A percentile compares a stretch with the other conserved stretches of the same genome.
phyloP scores from a whole-genome alignment of 2,113 vertebrate species.

The Larimichthys polyactis region DNA sequence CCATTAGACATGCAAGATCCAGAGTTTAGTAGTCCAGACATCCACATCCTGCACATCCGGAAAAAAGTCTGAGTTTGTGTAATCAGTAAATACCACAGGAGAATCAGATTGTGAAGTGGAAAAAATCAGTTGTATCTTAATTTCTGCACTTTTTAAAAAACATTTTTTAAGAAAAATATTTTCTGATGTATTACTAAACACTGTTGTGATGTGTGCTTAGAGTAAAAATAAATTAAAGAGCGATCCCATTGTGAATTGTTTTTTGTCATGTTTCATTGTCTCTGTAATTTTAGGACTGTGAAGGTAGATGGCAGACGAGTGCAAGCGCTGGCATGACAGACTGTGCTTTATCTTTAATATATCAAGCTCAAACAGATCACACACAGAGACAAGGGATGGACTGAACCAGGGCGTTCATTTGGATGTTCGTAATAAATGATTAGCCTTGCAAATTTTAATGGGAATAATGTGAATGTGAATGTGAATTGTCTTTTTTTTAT shows the following conservation, averaged over 20 bases:
- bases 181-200: conserved; percentile 3
- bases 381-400: neutral
- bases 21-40: conserved; percentile 94
- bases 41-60: conserved; percentile 89
- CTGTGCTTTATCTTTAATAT: neutral
- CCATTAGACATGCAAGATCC: conserved; percentile 91
- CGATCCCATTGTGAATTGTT: neutral
- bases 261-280: neutral
- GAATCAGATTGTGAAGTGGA: conserved; percentile 1
- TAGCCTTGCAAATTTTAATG: neutral
- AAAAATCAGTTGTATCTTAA: conserved; percentile 4
- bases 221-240: neutral
- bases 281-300: conserved; percentile 20
- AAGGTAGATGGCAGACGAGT: conserved; percentile 39
- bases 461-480: too few species aligned
- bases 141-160: neutral
- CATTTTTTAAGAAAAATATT: neutral
- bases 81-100: neutral
- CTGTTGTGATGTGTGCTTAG: neutral
- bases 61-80: conserved; percentile 58
- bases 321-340: neutral
- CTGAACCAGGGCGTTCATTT: neutral
- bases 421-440: neutral
- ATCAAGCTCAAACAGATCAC: neutral
- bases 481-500: neutral